These are phyloP conservation scores for Coelopa frigida DNA, from an alignment of 1,140 invertebrate species.

Conservation along the genomic window DNA sequence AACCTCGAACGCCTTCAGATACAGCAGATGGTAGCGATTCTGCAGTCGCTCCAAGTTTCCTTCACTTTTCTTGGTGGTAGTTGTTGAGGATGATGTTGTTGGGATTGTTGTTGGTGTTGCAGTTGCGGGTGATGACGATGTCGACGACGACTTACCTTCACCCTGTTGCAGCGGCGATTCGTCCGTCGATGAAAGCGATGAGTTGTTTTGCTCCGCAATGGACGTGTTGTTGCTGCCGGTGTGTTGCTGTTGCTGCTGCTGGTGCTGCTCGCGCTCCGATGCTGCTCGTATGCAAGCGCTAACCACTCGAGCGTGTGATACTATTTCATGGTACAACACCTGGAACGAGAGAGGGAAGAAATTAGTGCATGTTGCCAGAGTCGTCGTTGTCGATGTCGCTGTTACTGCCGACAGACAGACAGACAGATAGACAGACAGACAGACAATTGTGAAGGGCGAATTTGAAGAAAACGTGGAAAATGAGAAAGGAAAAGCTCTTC, in stretches of 20 bases:
- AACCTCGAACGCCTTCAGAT: slow-evolving; percentile 81
- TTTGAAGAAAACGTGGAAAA: background rate
- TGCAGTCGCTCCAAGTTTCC: slow-evolving; percentile 57
- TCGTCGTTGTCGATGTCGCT: background rate
- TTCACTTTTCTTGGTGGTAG: slow-evolving; percentile 25
- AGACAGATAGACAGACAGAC: slow-evolving; percentile 2
- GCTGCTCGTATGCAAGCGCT: slow-evolving; percentile 53
- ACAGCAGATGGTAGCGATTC: slow-evolving; percentile 79
- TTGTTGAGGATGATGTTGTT: background rate
- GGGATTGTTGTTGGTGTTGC: slow-evolving; percentile 23
- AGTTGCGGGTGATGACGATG: slow-evolving; percentile 29
- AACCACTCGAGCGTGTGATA: slow-evolving; percentile 64
- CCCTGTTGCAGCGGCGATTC: slow-evolving; percentile 16
- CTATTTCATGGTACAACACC: slow-evolving; percentile 66
- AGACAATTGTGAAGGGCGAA: background rate
- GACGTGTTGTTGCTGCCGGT: slow-evolving; percentile 16
- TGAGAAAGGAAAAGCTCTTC: too few species aligned
- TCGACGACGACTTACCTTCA: background rate
- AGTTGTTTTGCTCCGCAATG: slow-evolving; percentile 18
- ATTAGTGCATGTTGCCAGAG: background rate
- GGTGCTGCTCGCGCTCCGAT: slow-evolving; percentile 31
- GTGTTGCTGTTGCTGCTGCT: slow-evolving; percentile 22
- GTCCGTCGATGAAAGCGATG: slow-evolving; percentile 28
- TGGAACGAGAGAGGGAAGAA: slow-evolving; percentile 42
- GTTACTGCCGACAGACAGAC: slow-evolving; percentile 1